Base-by-base conservation (phyloP, 2,797 vertebrate genomes). In the Schizothorax lantsangensis region DNA sequence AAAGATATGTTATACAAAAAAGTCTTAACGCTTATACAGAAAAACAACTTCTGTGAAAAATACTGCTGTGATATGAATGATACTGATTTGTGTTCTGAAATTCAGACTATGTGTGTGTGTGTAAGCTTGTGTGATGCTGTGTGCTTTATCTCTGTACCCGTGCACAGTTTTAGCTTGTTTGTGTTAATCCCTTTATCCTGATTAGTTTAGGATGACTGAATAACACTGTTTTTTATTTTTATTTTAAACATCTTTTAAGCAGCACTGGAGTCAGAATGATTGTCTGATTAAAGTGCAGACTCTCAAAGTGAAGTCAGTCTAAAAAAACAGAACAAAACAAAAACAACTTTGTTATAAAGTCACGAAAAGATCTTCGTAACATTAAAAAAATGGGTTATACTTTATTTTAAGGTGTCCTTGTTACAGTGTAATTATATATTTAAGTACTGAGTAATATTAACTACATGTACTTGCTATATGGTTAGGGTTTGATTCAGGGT, bases 121-220 rank as follows among this genome's bases (percentile, higher is more conserved):
- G 6, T n/a, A 72, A 72, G 69, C 21, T 45, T 73, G 23, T 75
- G 54, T 49, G n/a, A 21, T 21, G 7, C 12, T n/a, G 36, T 80
- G 43, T 15, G 82, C n/a, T 57, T 68, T 81, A 79, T 83, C 4
- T 52, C 54, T 72, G 64, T 59, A 57, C 40, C 52, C 85, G 23
- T 36, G 11, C 73, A 81, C 79, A 75, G 40, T 80, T 69, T 59
- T 86, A 72, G 84, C 84, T 74, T 86, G 54, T 77, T 59, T 85
- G 75, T 81, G 71, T 82, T 90, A 90, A 91, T 90, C 89, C 72
- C 88, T 88, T 91, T 89, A 88, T 75, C 72, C 54, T 84, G 78
- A 90, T 90, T 88, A 88, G 73, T 79, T 59, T 83, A 43, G 38
- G 66, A 80, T 78, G 81, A 71, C 85, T 79, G 64, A 88, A 87